Evolutionary conservation across 1,140 invertebrate genomes (phyloP), one percentile per base, ranked within the genome.

Genomic region (Drosophila ogumai): DNA sequence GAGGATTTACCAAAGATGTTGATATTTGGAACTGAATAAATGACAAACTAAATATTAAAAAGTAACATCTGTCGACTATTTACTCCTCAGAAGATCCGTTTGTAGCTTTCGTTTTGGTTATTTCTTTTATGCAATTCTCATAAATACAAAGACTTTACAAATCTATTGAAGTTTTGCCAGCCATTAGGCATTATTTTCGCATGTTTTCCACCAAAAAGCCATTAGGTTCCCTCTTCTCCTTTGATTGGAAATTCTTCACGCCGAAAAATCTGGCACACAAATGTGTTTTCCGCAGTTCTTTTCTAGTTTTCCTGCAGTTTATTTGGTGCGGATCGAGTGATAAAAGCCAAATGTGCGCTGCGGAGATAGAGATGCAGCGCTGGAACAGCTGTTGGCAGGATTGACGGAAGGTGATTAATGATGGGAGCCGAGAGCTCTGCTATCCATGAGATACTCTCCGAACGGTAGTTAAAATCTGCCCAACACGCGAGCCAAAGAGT

Each of bases 341-440:
- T 82, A 84, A 79, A 84, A 84, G 46, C 69, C 69, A 82, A 82
- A 84, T 82, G 81, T 58, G 49, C 25, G 69, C 49, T 60, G 43
- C 69, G 64, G 49, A 66, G 68, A 73, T 78, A 50, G 47, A 49
- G 60, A 54, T 59, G 54, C 69, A 38, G 57, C 13, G 28, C 7
- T 58, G 36, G 22, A 72, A 60, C 67, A 50, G 17, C 38, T 36
- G 49, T 49, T 50, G 38, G n/a, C 25, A 28, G 19, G 17, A 38
- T 67, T 73, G 73, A 81, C 64, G 66, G 79, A 81, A 73, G 65
- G 80, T 81, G 79, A 81, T 81, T 81, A 81, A 66, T 76, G 79
- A 40, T 28, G 22, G 15, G 61, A 38, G 13, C 25, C 44, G 58
- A 10, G 13, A 34, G 17, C 7, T 19, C 31, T 25, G 34, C 52